Base-by-base conservation (phyloP, 2,888 invertebrate species). In the Caradrina clavipalpis region DNA sequence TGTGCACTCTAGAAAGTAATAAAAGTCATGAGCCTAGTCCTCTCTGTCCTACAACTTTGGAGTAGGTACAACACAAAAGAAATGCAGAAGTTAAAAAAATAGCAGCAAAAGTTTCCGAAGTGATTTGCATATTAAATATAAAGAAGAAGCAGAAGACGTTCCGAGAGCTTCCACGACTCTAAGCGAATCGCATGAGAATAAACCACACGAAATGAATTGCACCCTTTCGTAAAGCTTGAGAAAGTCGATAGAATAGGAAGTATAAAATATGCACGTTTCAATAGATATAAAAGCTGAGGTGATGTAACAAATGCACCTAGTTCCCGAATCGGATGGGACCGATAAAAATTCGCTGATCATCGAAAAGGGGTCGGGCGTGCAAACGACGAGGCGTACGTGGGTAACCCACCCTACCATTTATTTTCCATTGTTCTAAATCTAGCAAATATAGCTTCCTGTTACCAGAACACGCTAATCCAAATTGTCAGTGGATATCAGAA, bases 321-420 rank as follows among this genome's bases (percentile, higher is more conserved):
- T 81, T 84, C 84, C 81, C 82, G 78, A 83, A 86, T 86, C 76
- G 85, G 79, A 87, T 86, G 69, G 81, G 70, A 82, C 73, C 86
- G 86, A 89, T 91, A 90, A 89, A 91, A 92, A 89, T 85, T 86
- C 87, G 87, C 89, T 90, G 89, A 90, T 91, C 88, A 89, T 87
- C 72, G 84, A 78, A 77, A 81, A 72, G 73, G 81, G 81, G 79
- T 75, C 76, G 67, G 83, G 77, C 72, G 80, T 78, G 71, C 72
- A 84, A 90, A 83, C 88, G 87, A 80, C 69, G 83, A 86, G 89
- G 89, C 89, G 90, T 88, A 88, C 35, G 35, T 35, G 35, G 35
- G 35, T 8, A 35, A 8, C 80, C 88, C 80, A 76, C 73, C 81
- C 85, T 82, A 86, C 87, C 88, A 86, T 90, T 89, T 89, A 85